A percentile compares a stretch with the other conserved stretches of the same genome.
Evolutionary conservation across 2,113 vertebrate genomes (phyloP).

Genomic region (Willisornis vidua): DNA sequence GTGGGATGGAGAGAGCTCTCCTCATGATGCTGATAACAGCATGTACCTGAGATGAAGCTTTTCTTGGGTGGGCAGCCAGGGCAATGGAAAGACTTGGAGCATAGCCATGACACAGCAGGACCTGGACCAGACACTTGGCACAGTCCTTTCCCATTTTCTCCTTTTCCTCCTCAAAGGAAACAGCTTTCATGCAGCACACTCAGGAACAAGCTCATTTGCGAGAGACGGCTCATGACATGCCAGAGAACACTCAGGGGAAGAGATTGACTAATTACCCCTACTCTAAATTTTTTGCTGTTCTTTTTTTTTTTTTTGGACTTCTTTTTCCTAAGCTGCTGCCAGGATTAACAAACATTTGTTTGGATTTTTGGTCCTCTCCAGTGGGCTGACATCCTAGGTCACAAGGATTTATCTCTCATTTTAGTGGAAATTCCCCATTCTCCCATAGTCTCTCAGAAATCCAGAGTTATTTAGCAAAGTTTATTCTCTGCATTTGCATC

Average conservation of each 20-base stretch:
- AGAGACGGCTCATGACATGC: neutral
- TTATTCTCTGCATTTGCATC: neutral
- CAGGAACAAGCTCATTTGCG: neutral
- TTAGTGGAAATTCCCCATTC: neutral
- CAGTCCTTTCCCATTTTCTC: neutral
- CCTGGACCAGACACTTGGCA: neutral
- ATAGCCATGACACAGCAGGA: neutral
- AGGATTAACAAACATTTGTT: slow-evolving; percentile 7
- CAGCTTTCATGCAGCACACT: accelerated
- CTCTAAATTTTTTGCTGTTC: neutral
- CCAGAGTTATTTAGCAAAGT: neutral
- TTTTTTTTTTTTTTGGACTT: neutral
- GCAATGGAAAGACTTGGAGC: neutral
- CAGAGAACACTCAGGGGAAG: neutral
- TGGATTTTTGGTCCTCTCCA: neutral
- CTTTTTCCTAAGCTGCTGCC: neutral
- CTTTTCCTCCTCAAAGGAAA: neutral
- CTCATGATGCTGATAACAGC: accelerated
- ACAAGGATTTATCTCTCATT: neutral
- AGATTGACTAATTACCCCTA: neutral
- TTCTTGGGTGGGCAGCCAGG: neutral
- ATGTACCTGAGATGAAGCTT: accelerated
- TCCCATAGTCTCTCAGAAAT: neutral
- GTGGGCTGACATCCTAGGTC: neutral
- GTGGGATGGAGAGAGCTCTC: accelerated